phyloP scores from a whole-genome alignment of 2,888 invertebrate genomes.

The Mythimna lalbum region DNA sequence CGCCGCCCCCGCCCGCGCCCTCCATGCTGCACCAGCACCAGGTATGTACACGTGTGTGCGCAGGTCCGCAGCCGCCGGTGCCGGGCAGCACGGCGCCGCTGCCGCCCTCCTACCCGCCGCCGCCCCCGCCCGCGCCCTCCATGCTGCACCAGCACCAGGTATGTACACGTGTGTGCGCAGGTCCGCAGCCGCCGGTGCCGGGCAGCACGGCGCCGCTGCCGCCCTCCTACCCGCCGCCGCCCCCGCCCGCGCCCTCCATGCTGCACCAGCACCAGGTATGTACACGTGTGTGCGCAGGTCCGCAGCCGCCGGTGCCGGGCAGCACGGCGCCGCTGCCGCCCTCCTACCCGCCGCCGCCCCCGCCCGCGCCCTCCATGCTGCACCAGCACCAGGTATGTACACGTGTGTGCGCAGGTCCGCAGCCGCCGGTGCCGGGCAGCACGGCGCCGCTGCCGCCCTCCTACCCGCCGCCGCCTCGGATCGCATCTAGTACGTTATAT shows the following conservation, averaged over 20 bases:
- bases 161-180: background rate
- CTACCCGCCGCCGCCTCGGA: too few relatives aligned
- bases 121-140: slow-evolving; percentile 45
- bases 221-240: background rate
- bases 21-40: slow-evolving; percentile 31
- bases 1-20: slow-evolving; percentile 51
- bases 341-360: background rate
- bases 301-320: background rate
- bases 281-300: background rate
- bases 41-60: background rate
- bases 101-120: slow-evolving; percentile 59
- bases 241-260: background rate
- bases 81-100: slow-evolving; percentile 55
- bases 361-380: background rate
- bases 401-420: too few relatives aligned
- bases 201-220: background rate
- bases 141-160: slow-evolving; percentile 35
- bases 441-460: too few relatives aligned
- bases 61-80: too few relatives aligned
- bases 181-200: background rate
- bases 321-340: background rate
- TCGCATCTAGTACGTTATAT: too few relatives aligned
- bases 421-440: too few relatives aligned
- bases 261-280: background rate
- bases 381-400: background rate